Conservation (phyloP, 2,888 invertebrate genomes). For the Rhingia campestris region DNA sequence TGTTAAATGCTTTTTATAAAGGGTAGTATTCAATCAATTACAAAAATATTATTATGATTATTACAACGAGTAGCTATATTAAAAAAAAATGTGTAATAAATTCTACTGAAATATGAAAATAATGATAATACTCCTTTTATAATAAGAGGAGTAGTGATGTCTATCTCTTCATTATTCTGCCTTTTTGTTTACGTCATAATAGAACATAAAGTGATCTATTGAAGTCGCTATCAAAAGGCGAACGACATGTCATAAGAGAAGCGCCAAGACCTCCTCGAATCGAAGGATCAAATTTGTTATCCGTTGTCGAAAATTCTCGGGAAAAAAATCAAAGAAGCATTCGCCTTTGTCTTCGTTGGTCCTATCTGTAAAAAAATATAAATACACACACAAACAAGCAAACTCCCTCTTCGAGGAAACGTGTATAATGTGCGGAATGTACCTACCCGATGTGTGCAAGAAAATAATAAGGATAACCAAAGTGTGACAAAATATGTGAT, state of each 20-base stretch:
- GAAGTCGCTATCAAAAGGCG: slow-evolving; percentile 52
- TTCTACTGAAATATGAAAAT: neutral
- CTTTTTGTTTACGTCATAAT: slow-evolving; percentile 36
- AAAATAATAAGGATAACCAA: neutral
- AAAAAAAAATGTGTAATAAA: too few relatives aligned
- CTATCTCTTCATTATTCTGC: neutral
- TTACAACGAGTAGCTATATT: too few relatives aligned
- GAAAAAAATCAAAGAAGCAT: slow-evolving; percentile 49
- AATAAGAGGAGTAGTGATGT: neutral
- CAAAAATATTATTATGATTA: too few relatives aligned
- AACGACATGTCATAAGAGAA: slow-evolving; percentile 57
- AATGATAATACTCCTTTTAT: neutral
- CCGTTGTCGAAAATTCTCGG: slow-evolving; percentile 47
- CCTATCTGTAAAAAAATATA: slow-evolving; percentile 12
- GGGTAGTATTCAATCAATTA: too few relatives aligned
- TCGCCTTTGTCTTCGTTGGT: slow-evolving; percentile 49
- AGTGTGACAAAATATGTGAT: slow-evolving; percentile 14
- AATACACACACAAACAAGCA: neutral
- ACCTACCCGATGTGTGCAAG: slow-evolving; percentile 11
- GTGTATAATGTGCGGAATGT: slow-evolving; percentile 39
- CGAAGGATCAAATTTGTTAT: slow-evolving; percentile 67
- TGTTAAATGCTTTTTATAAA: neutral
- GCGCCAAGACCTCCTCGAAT: slow-evolving; percentile 68
- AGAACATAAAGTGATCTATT: slow-evolving; percentile 56
- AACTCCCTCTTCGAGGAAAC: slow-evolving; percentile 24